Evolutionary conservation across 2,888 invertebrate species (phyloP), one percentile per base, ranked within the genome.

Genomic region (Melanargia galathea): DNA sequence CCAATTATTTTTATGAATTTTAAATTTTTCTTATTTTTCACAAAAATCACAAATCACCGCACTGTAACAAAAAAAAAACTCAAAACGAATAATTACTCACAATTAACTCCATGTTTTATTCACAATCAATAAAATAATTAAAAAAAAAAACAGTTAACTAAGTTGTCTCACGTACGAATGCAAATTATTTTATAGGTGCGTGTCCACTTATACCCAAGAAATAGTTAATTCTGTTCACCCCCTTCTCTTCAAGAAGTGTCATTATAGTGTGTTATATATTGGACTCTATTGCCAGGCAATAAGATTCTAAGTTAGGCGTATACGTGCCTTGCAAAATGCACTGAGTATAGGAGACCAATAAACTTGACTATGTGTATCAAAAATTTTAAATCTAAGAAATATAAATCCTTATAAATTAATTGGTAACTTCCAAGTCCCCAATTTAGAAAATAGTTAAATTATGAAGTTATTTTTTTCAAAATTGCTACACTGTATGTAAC

Each of bases 141-240:
- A 51, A 60, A 57, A 57, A 54, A 64, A 65, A 68, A 71, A 68
- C 55, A 62, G 63, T 60, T 64, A 52, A 66, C 61, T 63, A 58
- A 61, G 66, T 63, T 64, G 64, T 62, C 62, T 56, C 52, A 72
- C 72, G 72, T 64, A 59, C 72, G 75, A 80, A 78, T 83, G 84
- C 79, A 83, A 81, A 80, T 78, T 69, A 71, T 71, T 72, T 65
- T 54, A 67, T 70, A 71, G 69, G 77, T 64, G 72, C 73, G 63
- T 62, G 69, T 69, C 61, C 75, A 81, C 86, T 87, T 88, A 88
- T 88, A 87, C 81, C 83, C 84, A 74, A 82, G 82, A 81, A 82
- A 81, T 84, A 73, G 82, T 83, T 81, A 81, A 80, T 77, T 76
- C 79, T 68, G 64, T 43, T 65, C 71, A 72, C 73, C 73, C 72